A percentile compares a stretch with the other conserved stretches of the same genome.
phyloP scores from a whole-genome alignment of 2,797 vertebrate species.

The Galagoides demidoff region DNA sequence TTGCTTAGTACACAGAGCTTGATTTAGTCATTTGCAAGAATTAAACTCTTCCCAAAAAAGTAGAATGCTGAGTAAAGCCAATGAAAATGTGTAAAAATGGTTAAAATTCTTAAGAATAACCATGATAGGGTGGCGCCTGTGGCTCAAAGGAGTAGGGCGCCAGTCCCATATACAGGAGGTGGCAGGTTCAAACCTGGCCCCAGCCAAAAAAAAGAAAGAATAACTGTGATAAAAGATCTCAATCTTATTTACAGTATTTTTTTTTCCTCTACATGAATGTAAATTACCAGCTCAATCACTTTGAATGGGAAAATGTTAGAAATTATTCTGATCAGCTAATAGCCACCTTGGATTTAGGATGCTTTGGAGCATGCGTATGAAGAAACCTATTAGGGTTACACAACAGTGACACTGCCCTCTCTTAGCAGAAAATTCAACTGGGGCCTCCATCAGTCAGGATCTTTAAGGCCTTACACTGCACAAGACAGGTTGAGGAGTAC shows the following conservation, averaged over 20 bases:
- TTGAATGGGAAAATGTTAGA: neutral
- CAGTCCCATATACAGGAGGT: too few species aligned
- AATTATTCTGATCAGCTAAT: neutral
- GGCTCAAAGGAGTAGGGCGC: too few species aligned
- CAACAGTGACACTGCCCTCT: neutral
- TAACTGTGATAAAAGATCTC: neutral
- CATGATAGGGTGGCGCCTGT: neutral
- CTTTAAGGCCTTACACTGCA: neutral
- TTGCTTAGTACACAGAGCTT: neutral
- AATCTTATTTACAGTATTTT: neutral
- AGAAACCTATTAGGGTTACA: neutral
- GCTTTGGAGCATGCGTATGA: neutral
- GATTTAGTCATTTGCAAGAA: conserved; percentile 5
- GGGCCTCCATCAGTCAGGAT: neutral
- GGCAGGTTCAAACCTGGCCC: too few species aligned
- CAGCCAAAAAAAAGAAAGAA: too few species aligned
- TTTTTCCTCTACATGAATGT: neutral
- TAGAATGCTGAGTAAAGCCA: conserved; percentile 1
- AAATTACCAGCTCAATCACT: conserved; percentile 4
- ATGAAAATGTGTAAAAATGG: conserved; percentile 6
- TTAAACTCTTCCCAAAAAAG: neutral
- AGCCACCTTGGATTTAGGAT: neutral
- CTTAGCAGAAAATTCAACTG: neutral
- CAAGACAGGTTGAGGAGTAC: neutral
- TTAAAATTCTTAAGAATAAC: neutral